Evolutionary conservation across 1,140 invertebrate species (phyloP).

Genomic region (Trypoxylus dichotomus): DNA sequence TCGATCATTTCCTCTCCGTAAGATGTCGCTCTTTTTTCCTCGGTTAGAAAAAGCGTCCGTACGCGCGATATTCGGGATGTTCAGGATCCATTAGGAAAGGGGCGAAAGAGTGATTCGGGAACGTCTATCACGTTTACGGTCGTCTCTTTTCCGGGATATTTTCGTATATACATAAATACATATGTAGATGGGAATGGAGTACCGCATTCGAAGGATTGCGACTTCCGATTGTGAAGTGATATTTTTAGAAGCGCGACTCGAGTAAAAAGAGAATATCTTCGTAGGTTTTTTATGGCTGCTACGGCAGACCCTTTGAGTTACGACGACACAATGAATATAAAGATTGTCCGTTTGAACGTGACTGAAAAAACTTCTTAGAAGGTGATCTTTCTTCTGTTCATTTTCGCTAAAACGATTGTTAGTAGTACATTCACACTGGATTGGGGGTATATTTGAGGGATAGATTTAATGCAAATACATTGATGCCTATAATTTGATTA

Average conservation of each 20-base stretch:
- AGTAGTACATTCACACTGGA: too few relatives aligned
- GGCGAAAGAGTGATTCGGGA: background rate
- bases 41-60: background rate
- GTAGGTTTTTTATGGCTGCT: background rate
- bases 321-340: too few relatives aligned
- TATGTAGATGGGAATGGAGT: background rate
- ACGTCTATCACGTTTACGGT: background rate
- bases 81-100: constrained; percentile 2
- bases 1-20: background rate
- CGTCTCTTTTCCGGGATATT: background rate
- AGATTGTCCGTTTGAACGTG: too few relatives aligned
- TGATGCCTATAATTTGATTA: too few relatives aligned
- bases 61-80: constrained; percentile 8
- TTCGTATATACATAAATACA: background rate
- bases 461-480: too few relatives aligned
- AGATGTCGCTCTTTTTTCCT: background rate
- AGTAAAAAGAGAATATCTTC: background rate
- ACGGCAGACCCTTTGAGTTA: too few relatives aligned
- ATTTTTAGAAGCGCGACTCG: background rate
- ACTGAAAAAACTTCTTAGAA: too few relatives aligned
- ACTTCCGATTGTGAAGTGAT: background rate
- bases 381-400: too few relatives aligned
- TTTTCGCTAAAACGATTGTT: too few relatives aligned
- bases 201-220: background rate
- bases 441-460: too few relatives aligned